Evolutionary conservation across 2,113 vertebrate species (phyloP).

Genomic region (Crotophaga sulcirostris): DNA sequence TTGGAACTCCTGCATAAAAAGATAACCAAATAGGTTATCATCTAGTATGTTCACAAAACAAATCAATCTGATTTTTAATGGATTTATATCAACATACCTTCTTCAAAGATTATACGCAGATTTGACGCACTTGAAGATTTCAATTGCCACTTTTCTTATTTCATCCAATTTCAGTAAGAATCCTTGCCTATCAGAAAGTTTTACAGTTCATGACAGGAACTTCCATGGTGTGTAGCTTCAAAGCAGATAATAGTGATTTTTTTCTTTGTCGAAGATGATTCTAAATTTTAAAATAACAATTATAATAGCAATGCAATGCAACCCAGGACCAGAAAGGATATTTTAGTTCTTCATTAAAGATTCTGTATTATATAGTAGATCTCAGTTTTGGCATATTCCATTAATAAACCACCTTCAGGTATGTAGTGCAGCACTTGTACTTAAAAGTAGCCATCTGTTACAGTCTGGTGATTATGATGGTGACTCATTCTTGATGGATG

Average conservation of each 20-base stretch:
- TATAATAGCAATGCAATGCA: background rate
- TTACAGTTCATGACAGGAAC: background rate
- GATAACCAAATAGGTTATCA: background rate
- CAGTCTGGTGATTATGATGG: background rate
- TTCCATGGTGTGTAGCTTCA: constrained; percentile 5
- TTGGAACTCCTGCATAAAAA: background rate
- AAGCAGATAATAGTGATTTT: background rate
- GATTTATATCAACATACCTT: background rate
- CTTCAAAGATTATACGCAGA: background rate
- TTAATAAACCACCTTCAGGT: constrained; percentile 58
- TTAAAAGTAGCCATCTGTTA: constrained; percentile 57
- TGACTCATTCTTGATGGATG: constrained; percentile 27
- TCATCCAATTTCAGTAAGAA: background rate
- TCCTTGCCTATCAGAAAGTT: background rate
- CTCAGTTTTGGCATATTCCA: constrained; percentile 22
- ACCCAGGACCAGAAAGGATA: background rate
- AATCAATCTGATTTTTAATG: background rate
- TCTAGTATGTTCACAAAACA: background rate
- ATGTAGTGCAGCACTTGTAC: constrained; percentile 44
- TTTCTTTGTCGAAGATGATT: background rate
- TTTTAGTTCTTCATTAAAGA: constrained; percentile 37
- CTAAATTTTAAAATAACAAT: constrained; percentile 16
- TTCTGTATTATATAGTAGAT: constrained; percentile 27
- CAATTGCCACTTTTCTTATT: background rate
- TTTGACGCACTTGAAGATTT: background rate